phyloP scores from a whole-genome alignment of 1,140 invertebrate genomes.

The Aphaenogaster floridana region DNA sequence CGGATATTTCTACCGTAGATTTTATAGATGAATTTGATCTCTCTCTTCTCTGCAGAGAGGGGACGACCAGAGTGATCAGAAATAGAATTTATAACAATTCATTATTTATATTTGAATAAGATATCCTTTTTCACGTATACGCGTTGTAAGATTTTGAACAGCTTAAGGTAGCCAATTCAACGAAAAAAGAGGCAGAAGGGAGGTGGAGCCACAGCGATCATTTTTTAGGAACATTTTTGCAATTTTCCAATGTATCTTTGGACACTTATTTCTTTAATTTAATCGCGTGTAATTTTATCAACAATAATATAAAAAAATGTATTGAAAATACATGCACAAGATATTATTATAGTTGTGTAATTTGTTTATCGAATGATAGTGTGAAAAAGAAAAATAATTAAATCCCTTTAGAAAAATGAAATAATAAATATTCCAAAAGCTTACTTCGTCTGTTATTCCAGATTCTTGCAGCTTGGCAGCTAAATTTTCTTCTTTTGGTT shows the following conservation, averaged over 20 bases:
- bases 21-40: slow-evolving; percentile 5
- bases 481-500: neutral
- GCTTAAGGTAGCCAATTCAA: slow-evolving; percentile 6
- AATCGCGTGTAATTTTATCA: neutral
- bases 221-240: slow-evolving; percentile 28
- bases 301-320: slow-evolving; percentile 5
- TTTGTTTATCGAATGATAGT: neutral
- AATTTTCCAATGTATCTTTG: slow-evolving; percentile 5
- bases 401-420: neutral
- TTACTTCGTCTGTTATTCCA: slow-evolving; percentile 28
- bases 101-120: slow-evolving; percentile 50
- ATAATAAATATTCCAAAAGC: slow-evolving; percentile 8
- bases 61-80: slow-evolving; percentile 58
- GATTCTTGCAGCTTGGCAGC: neutral
- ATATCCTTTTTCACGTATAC: slow-evolving; percentile 15
- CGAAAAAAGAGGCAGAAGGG: slow-evolving; percentile 81
- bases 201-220: slow-evolving; percentile 80
- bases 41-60: slow-evolving; percentile 68
- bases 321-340: neutral
- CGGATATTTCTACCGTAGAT: slow-evolving; percentile 28
- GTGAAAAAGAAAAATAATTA: neutral
- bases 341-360: neutral
- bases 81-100: slow-evolving; percentile 12
- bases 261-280: slow-evolving; percentile 7
- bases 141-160: neutral